These are phyloP conservation scores for Origma solitaria DNA, from an alignment of 2,113 vertebrate genomes.

Conservation along the genomic window DNA sequence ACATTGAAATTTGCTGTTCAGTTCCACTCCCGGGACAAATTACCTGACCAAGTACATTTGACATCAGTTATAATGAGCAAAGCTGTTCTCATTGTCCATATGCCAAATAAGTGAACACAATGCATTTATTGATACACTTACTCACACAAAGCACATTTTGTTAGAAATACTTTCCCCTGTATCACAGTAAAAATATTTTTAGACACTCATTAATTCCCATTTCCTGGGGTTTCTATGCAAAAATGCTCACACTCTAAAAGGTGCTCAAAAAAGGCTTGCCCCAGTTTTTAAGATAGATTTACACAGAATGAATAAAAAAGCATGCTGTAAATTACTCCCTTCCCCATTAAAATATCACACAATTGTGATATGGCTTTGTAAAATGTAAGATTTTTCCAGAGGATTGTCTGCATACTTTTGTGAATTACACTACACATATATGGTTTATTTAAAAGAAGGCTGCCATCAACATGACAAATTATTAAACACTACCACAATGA, in stretches of 20 bases:
- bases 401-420: background rate
- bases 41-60: background rate
- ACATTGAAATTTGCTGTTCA: background rate
- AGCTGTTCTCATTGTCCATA: background rate
- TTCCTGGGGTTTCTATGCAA: background rate
- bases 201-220: background rate
- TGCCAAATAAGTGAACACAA: background rate
- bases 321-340: background rate
- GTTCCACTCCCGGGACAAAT: background rate
- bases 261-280: slow-evolving; percentile 3
- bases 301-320: background rate
- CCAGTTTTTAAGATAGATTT: background rate
- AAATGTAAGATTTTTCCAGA: background rate
- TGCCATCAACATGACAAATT: background rate
- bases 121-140: background rate
- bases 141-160: background rate
- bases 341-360: background rate
- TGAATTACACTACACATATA: background rate
- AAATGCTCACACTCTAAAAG: background rate
- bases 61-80: slow-evolving; percentile 3
- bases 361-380: background rate
- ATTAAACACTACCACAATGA: background rate
- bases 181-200: slow-evolving; percentile 19
- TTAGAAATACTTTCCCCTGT: background rate
- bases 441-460: background rate